Percentiles rank a stretch among this genome's conserved stretches.
Evolutionary conservation across 2,888 invertebrate genomes (phyloP).

Genomic region (Drosophila pseudotakahashii): DNA sequence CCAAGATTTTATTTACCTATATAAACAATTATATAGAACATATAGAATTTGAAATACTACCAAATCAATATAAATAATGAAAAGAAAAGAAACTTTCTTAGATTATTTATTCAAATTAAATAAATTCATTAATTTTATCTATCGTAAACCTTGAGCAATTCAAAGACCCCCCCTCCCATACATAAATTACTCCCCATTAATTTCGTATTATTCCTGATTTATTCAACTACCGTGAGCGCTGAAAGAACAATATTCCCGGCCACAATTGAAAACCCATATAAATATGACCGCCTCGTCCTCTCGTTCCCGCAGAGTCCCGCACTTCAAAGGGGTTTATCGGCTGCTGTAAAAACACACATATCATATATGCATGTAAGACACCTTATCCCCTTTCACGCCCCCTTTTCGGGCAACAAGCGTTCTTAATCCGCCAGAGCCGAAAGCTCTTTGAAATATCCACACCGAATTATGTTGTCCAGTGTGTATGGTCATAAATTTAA

Average conservation of each 20-base stretch:
- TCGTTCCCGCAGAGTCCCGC: not conserved
- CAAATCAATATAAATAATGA: too few species aligned
- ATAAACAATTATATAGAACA: too few species aligned
- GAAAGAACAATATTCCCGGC: not conserved
- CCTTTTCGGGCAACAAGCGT: constrained; percentile 1
- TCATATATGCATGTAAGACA: constrained; percentile 6
- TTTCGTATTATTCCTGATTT: constrained; percentile 2
- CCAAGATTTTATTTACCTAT: too few species aligned
- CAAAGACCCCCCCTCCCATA: not conserved
- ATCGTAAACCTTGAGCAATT: too few species aligned
- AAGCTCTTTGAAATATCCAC: constrained; percentile 51
- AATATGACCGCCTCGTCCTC: not conserved
- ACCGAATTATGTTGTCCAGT: constrained; percentile 69
- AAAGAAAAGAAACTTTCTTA: too few species aligned
- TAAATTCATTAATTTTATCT: not conserved
- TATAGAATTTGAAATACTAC: too few species aligned
- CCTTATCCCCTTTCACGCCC: constrained; percentile 25
- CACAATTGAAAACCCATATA: constrained; percentile 23
- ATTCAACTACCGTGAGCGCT: constrained; percentile 1
- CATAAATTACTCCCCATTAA: not conserved
- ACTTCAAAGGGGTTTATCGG: constrained; percentile 13
- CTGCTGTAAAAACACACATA: constrained; percentile 10
- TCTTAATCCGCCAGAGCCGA: constrained; percentile 15
- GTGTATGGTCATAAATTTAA: constrained; percentile 71
- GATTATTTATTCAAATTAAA: not conserved